Evolutionary conservation across 2,797 vertebrate species (phyloP), one percentile per base, ranked within the genome.

Genomic region (Myioborus melanocephalus): DNA sequence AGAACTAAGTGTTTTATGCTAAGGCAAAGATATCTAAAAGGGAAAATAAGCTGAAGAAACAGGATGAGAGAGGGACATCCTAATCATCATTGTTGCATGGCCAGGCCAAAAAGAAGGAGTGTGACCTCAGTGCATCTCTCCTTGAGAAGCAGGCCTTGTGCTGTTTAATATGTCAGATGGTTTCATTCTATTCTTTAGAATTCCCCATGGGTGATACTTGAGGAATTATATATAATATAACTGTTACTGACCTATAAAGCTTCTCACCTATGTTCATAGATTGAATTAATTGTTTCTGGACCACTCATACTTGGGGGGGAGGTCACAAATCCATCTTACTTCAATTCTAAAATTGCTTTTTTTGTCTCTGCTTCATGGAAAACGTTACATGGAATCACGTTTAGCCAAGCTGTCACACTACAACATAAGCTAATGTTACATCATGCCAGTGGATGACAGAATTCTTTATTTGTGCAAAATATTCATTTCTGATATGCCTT

Each of bases 261-360:
- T 76, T 70, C 41, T 90, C 53, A 39, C 49, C 56, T 80, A 1
- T 50, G 37, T 96, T 97, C 85, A 46, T 47, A 46, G 49, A 35
- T 49, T 87, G 44, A 70, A 91, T 64, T 83, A 89, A 65, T 78
- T 93, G 64, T 96, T 95, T 97, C 83, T 76, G 39, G 84, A 90
- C 69, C 1, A 3, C 65, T 72, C 1, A 34, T 59, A 35, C 66
- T 55, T 32, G 14, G 19, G 18, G 3, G 76, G 9, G 4, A 3
- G 3, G 59, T 78, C 71, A 93, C 43, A 92, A 70, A 66, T 84
- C 76, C 71, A 43, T 59, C 41, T 53, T 59, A 49, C 44, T 81
- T 94, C 68, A 75, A 4, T 73, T 75, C 9, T 80, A 52, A 69
- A 94, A 84, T 63, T 89, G 7, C 50, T 41, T 80, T 76, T 92